A percentile compares a stretch with the other conserved stretches of the same genome.
phyloP scores from a whole-genome alignment of 2,113 vertebrate species.

The Amazona guildingii region DNA sequence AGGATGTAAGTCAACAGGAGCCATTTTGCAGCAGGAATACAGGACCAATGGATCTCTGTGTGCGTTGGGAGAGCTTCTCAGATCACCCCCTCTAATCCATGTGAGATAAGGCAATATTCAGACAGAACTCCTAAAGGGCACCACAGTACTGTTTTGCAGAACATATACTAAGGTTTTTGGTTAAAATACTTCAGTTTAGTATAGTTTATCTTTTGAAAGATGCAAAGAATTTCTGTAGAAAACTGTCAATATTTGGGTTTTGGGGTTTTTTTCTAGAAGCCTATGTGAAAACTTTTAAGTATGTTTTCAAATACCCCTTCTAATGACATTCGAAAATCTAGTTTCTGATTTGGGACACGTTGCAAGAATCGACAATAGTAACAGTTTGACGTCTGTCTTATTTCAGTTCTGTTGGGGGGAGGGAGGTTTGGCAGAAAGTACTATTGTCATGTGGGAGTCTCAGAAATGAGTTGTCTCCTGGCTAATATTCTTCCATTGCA shows the following conservation, averaged over 20 bases:
- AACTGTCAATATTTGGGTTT: neutral
- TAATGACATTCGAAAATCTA: conserved; percentile 35
- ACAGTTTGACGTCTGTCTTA: conserved; percentile 59
- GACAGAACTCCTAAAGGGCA: neutral
- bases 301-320: neutral
- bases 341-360: neutral
- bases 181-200: neutral
- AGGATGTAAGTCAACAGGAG: neutral
- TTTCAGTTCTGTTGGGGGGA: neutral
- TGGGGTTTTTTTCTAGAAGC: neutral
- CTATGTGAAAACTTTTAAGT: neutral
- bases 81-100: neutral
- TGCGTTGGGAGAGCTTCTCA: accelerated
- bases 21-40: neutral
- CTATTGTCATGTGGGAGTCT: conserved; percentile 49
- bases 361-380: conserved; percentile 44
- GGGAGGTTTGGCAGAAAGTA: conserved; percentile 46
- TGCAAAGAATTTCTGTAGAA: neutral
- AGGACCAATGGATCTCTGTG: accelerated
- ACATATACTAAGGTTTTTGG: neutral
- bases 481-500: conserved; percentile 49
- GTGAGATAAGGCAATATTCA: neutral
- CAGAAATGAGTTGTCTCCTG: conserved; percentile 60
- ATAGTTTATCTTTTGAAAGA: neutral
- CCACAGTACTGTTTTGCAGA: neutral